phyloP scores from a whole-genome alignment of 2,797 vertebrate species.

The Mormyrus hasselquistii region DNA sequence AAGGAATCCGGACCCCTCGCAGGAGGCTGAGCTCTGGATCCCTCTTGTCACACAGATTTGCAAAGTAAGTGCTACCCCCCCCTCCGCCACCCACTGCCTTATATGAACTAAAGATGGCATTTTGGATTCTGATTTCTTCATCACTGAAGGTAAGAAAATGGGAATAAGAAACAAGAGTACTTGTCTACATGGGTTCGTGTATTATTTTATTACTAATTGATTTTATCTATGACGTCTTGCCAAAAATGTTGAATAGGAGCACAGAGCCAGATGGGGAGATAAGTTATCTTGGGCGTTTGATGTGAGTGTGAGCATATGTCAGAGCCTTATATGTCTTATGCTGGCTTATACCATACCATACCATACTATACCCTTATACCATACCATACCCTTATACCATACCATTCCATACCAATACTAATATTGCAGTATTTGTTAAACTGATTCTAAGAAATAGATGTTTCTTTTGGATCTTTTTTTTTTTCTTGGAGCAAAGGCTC shows the following conservation, averaged over 20 bases:
- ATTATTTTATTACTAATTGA: not conserved
- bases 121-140: not conserved
- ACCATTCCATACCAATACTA: too few relatives aligned
- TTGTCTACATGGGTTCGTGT: not conserved
- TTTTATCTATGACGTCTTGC: not conserved
- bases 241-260: not conserved
- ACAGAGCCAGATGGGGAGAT: not conserved
- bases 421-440: not conserved
- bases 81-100: not conserved
- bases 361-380: not conserved
- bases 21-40: slow-evolving; percentile 41
- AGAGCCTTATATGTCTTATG: not conserved
- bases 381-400: too few relatives aligned
- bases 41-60: slow-evolving; percentile 59
- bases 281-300: not conserved
- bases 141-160: not conserved
- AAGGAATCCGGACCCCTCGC: slow-evolving; percentile 23
- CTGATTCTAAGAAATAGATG: not conserved
- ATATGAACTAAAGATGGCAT: not conserved
- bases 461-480: not conserved
- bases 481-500: not conserved
- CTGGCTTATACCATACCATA: not conserved
- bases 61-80: slow-evolving; percentile 44
- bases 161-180: not conserved
- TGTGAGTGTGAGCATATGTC: not conserved